These are phyloP conservation scores for Eulimnadia texana DNA, from an alignment of 1,140 invertebrate genomes.

Conservation along the genomic window DNA sequence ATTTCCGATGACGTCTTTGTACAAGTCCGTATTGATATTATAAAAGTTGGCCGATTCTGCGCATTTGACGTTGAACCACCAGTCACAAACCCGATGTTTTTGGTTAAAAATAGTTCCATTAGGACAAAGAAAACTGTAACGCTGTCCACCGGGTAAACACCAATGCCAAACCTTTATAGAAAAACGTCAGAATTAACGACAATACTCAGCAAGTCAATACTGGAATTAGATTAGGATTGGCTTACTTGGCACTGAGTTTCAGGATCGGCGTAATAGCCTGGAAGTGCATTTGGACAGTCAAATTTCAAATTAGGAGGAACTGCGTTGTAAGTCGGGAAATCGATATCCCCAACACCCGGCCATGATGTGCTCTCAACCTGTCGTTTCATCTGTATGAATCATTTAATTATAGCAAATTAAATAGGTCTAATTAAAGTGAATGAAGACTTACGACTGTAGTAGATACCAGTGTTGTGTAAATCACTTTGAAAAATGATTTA, in stretches of 20 bases:
- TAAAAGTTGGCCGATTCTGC: conserved; percentile 45
- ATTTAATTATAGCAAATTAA: background rate
- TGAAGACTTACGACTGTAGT: no score
- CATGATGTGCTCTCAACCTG: background rate
- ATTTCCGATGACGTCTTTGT: conserved; percentile 43
- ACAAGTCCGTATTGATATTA: conserved; percentile 55
- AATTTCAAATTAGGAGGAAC: conserved; percentile 58
- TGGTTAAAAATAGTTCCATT: conserved; percentile 81
- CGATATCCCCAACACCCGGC: conserved; percentile 41
- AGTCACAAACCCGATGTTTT: conserved; percentile 57
- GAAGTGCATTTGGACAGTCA: conserved; percentile 48
- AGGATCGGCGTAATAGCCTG: conserved; percentile 72
- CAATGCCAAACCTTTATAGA: conserved; percentile 64
- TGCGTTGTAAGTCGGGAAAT: conserved; percentile 59
- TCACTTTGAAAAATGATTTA: no score
- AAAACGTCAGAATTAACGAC: background rate
- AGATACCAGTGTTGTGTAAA: no score
- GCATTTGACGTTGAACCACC: conserved; percentile 68
- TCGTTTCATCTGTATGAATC: background rate
- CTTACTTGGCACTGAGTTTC: conserved; percentile 61
- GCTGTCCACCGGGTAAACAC: conserved; percentile 60
- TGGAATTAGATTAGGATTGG: background rate
- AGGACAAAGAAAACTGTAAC: conserved; percentile 70
- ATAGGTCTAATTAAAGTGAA: background rate
- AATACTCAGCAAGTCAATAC: background rate